A percentile compares a stretch with the other conserved stretches of the same genome.
phyloP scores from a whole-genome alignment of 2,113 vertebrate genomes.

The Columbina picui region DNA sequence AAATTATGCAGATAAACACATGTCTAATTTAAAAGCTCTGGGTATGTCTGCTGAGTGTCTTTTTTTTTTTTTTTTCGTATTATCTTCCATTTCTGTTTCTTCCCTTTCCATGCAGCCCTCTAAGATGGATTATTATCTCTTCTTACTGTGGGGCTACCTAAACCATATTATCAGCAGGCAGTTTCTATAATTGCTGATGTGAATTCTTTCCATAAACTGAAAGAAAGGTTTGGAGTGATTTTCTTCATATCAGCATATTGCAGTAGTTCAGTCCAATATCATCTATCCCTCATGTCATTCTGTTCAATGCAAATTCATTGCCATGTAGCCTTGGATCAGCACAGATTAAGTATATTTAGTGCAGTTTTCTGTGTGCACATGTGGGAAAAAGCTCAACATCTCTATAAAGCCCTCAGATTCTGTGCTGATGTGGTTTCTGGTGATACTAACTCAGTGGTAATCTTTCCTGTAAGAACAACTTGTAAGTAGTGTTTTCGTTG shows the following conservation, averaged over 20 bases:
- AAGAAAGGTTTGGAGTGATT: background rate
- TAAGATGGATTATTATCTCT: background rate
- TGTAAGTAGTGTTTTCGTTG: background rate
- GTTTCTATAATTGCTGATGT: background rate
- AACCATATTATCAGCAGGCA: background rate
- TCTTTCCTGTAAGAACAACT: background rate
- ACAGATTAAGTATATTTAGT: background rate
- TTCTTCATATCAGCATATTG: background rate
- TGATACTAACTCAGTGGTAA: background rate
- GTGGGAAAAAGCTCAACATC: background rate
- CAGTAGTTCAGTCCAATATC: background rate
- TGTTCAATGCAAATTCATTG: background rate
- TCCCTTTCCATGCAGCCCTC: background rate
- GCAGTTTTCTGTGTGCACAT: background rate
- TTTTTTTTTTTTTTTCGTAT: background rate
- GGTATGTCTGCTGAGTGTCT: background rate
- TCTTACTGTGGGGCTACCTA: background rate
- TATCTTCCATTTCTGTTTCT: background rate
- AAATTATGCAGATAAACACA: background rate
- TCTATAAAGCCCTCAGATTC: background rate
- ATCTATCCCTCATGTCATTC: background rate
- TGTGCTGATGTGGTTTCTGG: background rate
- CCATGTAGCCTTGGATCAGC: background rate
- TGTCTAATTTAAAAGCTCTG: background rate
- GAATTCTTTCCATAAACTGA: background rate